Evolutionary conservation across 2,113 vertebrate genomes (phyloP).

Genomic region (Hypocryptadius cinnamomeus): DNA sequence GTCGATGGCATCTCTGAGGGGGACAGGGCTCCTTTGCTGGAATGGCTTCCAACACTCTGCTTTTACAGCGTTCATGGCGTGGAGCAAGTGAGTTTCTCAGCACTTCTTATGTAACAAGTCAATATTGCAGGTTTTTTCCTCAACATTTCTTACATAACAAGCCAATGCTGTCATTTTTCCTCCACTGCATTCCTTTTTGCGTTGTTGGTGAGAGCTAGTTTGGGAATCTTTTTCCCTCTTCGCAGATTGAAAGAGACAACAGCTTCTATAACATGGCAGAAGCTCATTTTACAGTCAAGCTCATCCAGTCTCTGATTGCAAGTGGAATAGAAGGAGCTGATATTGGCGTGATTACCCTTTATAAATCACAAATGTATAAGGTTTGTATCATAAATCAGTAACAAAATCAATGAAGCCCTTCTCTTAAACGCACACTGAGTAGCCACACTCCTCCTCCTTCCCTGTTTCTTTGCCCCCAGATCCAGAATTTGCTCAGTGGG

Average conservation of each 20-base stretch:
- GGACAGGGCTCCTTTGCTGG: conserved; percentile 63
- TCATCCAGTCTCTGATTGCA: conserved; percentile 70
- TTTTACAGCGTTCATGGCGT: conserved; percentile 70
- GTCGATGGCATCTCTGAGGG: conserved; percentile 60
- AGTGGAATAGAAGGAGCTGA: conserved; percentile 64
- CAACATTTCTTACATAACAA: neutral
- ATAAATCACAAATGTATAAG: conserved; percentile 78
- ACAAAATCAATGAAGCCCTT: neutral
- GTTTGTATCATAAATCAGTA: conserved; percentile 6
- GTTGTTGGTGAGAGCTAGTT: neutral
- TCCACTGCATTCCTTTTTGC: neutral
- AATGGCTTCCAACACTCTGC: conserved; percentile 76
- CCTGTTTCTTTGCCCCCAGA: neutral
- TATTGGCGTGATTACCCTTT: conserved; percentile 77
- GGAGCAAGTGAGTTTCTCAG: conserved; percentile 66
- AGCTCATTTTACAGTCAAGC: conserved; percentile 70
- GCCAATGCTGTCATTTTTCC: neutral
- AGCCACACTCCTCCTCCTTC: neutral
- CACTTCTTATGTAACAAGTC: neutral
- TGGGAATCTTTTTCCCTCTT: neutral
- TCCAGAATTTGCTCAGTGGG: conserved; percentile 50
- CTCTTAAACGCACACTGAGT: neutral
- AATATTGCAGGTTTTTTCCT: neutral
- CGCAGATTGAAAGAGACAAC: conserved; percentile 68
- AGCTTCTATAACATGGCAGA: conserved; percentile 77